phyloP scores from a whole-genome alignment of 2,888 invertebrate species.

The Steromphala cineraria region DNA sequence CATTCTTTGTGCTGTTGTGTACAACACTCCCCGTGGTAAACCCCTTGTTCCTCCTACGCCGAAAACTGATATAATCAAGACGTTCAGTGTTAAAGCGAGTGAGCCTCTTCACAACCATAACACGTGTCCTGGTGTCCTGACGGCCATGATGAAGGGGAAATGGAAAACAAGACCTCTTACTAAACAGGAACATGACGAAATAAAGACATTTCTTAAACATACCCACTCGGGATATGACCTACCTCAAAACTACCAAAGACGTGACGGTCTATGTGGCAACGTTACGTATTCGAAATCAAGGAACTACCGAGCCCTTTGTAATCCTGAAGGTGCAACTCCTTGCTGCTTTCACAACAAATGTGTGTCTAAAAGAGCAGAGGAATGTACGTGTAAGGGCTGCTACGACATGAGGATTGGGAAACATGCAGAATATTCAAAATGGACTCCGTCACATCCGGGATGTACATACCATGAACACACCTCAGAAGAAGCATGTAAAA shows the following conservation, averaged over 20 bases:
- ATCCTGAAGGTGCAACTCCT: constrained; percentile 35
- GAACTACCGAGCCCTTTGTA: constrained; percentile 19
- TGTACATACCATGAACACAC: no score
- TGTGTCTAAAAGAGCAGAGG: neutral
- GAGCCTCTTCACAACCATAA: no score
- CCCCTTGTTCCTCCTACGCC: no score
- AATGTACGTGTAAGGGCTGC: constrained; percentile 30
- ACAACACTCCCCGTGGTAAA: no score
- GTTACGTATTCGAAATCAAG: neutral
- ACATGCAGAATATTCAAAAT: constrained; percentile 33
- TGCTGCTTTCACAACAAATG: constrained; percentile 40
- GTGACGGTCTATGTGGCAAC: neutral
- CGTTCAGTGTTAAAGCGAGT: no score
- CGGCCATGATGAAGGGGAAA: no score
- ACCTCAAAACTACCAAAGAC: neutral
- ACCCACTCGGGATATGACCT: no score
- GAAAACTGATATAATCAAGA: no score
- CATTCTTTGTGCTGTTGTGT: no score
- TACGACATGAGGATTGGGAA: constrained; percentile 24
- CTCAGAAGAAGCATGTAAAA: no score
- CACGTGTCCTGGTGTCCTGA: no score
- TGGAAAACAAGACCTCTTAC: neutral
- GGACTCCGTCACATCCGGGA: constrained; percentile 23
- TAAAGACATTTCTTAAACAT: neutral
- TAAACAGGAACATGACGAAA: neutral